Conservation (phyloP, 2,113 vertebrate species). For the Nesoenas mayeri region DNA sequence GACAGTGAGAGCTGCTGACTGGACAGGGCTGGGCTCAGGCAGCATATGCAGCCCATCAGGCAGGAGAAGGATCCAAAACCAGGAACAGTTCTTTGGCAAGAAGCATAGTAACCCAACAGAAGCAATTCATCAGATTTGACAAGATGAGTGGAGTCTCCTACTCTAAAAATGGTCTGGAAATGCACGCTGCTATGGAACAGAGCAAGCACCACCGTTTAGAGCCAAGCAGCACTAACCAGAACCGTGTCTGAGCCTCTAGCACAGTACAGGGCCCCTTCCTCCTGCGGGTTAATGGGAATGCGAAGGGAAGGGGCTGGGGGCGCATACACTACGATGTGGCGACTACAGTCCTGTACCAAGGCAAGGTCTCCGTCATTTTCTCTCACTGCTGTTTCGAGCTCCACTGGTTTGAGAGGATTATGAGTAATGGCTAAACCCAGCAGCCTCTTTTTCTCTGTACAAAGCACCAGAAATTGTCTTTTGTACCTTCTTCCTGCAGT, state of each 20-base stretch:
- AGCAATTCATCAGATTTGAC: conserved; percentile 43
- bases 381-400: background rate
- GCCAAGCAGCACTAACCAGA: background rate
- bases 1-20: background rate
- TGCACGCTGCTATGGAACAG: background rate
- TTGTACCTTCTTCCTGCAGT: background rate
- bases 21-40: background rate
- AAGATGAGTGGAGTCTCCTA: background rate
- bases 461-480: background rate
- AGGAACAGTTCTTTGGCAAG: background rate
- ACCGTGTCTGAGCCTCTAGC: background rate
- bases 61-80: background rate
- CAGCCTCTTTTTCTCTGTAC: background rate
- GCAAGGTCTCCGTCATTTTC: background rate
- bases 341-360: background rate
- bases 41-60: conserved; percentile 31
- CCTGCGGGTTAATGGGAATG: background rate
- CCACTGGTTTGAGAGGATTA: background rate
- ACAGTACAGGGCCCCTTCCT: rapidly evolving
- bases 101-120: background rate
- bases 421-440: conserved; percentile 13
- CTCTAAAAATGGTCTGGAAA: background rate
- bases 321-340: background rate
- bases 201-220: background rate
- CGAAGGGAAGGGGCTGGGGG: background rate